A percentile compares a stretch with the other conserved stretches of the same genome.
Conservation (phyloP, 2,888 invertebrate species). For the Hypercompe scribonia region DNA sequence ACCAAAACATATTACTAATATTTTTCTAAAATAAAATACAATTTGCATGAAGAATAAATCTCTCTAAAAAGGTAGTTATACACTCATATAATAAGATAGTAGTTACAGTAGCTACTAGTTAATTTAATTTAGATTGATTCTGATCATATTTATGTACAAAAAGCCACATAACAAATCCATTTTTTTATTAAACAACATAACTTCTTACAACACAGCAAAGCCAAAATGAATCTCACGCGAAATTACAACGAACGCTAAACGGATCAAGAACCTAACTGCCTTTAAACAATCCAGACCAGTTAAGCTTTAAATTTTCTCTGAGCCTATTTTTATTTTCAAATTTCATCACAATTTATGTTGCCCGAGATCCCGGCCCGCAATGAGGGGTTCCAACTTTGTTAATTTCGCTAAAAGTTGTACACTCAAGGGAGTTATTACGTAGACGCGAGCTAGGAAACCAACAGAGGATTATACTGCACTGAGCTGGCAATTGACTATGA, state of each 20-base stretch:
- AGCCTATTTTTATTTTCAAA: constrained; percentile 78
- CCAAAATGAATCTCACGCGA: constrained; percentile 24
- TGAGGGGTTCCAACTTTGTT: constrained; percentile 77
- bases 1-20: neutral
- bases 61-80: neutral
- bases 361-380: constrained; percentile 66
- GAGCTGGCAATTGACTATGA: constrained; percentile 49
- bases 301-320: constrained; percentile 57
- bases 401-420: constrained; percentile 80
- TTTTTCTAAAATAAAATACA: neutral
- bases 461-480: constrained; percentile 55
- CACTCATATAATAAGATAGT: neutral
- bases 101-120: neutral
- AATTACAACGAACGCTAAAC: constrained; percentile 30
- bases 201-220: constrained; percentile 11
- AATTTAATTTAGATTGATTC: neutral
- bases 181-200: constrained; percentile 1
- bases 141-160: neutral
- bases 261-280: constrained; percentile 44
- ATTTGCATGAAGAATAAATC: neutral
- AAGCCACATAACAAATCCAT: neutral
- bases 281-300: constrained; percentile 56
- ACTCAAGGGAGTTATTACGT: constrained; percentile 77
- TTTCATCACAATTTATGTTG: constrained; percentile 80
- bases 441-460: constrained; percentile 55